phyloP scores from a whole-genome alignment of 2,888 invertebrate genomes.

The Serripes groenlandicus region DNA sequence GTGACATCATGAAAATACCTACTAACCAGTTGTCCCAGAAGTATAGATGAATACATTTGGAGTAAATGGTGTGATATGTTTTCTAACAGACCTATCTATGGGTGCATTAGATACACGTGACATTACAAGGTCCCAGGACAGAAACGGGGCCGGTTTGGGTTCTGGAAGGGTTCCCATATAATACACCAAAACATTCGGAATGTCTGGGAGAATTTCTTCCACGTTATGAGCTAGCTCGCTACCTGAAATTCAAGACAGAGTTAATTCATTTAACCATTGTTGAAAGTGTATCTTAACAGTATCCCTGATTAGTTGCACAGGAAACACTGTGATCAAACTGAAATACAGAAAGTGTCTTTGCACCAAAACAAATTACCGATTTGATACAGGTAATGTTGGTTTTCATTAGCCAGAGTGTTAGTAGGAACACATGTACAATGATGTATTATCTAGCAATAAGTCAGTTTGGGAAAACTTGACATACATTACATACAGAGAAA shows the following conservation, averaged over 20 bases:
- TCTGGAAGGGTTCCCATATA: slow-evolving; percentile 59
- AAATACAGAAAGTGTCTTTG: no score
- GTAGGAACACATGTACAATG: no score
- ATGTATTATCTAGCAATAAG: no score
- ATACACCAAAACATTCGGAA: slow-evolving; percentile 68
- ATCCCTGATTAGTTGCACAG: no score
- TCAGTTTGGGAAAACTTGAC: no score
- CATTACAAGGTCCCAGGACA: slow-evolving; percentile 71
- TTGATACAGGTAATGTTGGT: not conserved
- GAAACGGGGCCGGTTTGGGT: slow-evolving; percentile 61
- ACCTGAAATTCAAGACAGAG: not conserved
- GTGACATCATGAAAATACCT: no score
- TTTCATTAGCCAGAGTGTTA: not conserved
- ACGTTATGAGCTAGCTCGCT: slow-evolving; percentile 39
- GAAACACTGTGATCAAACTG: no score
- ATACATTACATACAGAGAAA: no score
- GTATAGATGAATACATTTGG: slow-evolving; percentile 96
- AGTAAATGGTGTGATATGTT: slow-evolving; percentile 66
- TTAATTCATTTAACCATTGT: no score
- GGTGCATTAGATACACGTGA: slow-evolving; percentile 52
- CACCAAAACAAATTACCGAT: no score
- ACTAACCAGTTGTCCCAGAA: slow-evolving; percentile 88
- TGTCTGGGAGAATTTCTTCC: slow-evolving; percentile 70
- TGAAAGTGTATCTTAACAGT: no score
- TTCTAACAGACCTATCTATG: slow-evolving; percentile 58